Base-by-base conservation (phyloP, 2,797 vertebrate species). In the Moxostoma hubbsi region DNA sequence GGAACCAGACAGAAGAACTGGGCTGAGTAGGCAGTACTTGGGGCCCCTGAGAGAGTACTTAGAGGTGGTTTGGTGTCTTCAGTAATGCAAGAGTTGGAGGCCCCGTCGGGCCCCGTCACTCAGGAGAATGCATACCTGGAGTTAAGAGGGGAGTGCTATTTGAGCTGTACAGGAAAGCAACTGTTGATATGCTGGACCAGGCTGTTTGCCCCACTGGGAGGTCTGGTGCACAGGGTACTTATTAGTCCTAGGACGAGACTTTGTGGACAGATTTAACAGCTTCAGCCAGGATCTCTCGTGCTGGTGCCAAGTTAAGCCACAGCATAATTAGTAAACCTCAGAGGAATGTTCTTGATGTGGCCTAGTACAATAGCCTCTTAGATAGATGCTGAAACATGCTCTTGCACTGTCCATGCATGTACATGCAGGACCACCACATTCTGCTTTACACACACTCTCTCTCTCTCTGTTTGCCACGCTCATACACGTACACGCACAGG, bases 301-400 rank as follows among this genome's bases (percentile, higher is more conserved):
- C 90, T 87, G 89, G 91, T 93, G 93, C 93, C 93, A 93, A 94
- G 93, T 93, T 93, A 93, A 93, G 93, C 92, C 91, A 90, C 91
- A 91, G 90, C 92, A 89, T 94, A 94, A 94, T 94, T 94, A 94
- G 81, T 79, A 93, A 93, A 92, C 89, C 91, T 89, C 91, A 77
- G 88, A 88, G 91, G 93, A 93, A 93, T 93, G 92, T 89, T 88
- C 93, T 94, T 94, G 92, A 94, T 93, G 93, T 92, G 89, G 90
- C 83, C 81, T 69, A 81, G 67, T 83, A 93, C 93, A 93, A 93
- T 92, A 90, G 92, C 90, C 90, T 92, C 90, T 90, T 87, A 90
- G 90, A 89, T 89, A 83, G 91, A 90, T 90, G 90, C 91, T 89
- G 89, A 90, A 89, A 86, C 89, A 90, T 88, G 87, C 85, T 86